These are phyloP conservation scores for Hydropsyche betteni DNA, from an alignment of 2,888 invertebrate species.

Conservation along the genomic window DNA sequence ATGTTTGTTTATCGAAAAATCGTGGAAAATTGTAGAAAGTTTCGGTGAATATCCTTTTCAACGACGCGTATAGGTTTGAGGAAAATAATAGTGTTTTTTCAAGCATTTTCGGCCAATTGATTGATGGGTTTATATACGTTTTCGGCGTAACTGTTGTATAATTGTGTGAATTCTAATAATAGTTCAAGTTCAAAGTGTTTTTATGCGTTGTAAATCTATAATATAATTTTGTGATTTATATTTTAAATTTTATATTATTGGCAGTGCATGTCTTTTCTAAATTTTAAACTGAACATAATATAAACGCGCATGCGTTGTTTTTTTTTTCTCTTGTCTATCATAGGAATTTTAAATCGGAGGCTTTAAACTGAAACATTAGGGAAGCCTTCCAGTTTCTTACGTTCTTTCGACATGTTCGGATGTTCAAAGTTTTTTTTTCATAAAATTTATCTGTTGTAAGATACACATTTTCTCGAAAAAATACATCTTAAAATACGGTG, in stretches of 20 bases:
- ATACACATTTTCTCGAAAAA: neutral
- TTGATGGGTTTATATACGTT: slow-evolving; percentile 6
- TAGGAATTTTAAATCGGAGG: slow-evolving; percentile 13
- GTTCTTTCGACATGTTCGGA: slow-evolving; percentile 2
- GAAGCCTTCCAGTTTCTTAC: slow-evolving; percentile 25
- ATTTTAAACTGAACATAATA: neutral
- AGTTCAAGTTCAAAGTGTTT: neutral
- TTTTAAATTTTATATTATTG: neutral
- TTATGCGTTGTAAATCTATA: neutral
- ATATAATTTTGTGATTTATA: neutral
- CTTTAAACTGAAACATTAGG: slow-evolving; percentile 9
- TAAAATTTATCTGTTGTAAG: neutral
- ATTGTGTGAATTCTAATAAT: neutral
- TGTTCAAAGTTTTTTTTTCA: neutral
- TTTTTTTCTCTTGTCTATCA: slow-evolving; percentile 2
- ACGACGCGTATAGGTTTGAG: too few species aligned
- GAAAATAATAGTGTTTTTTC: neutral
- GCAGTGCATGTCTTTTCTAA: neutral
- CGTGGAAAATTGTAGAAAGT: neutral
- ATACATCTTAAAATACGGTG: neutral
- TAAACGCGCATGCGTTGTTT: neutral
- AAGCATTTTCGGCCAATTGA: neutral
- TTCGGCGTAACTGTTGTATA: neutral
- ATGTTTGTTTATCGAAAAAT: neutral
- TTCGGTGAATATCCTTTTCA: too few species aligned